phyloP scores from a whole-genome alignment of 2,797 vertebrate species.

The Apodemus agrarius region DNA sequence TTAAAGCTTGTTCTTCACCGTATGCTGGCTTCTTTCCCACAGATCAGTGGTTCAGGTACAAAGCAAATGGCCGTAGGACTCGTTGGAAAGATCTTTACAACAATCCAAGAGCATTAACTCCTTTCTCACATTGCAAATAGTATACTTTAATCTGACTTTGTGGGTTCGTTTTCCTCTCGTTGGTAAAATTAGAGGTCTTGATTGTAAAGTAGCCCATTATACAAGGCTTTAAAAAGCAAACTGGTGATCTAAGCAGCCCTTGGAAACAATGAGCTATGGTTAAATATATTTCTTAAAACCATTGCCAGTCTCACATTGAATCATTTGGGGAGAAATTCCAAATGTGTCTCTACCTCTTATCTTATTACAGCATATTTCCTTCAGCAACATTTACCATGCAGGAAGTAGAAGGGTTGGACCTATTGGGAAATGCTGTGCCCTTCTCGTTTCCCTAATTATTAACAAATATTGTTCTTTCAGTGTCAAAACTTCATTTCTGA shows the following conservation, averaged over 20 bases:
- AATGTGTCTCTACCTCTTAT: conserved; percentile 45
- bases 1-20: not conserved
- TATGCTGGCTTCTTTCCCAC: not conserved
- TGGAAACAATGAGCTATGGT: not conserved
- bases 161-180: not conserved
- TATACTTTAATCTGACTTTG: not conserved
- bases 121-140: not conserved
- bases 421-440: conserved; percentile 79
- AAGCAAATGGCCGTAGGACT: not conserved
- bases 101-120: not conserved
- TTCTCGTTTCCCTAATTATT: conserved; percentile 84
- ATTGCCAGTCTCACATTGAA: not conserved
- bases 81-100: not conserved
- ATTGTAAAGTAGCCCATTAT: not conserved
- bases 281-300: conserved; percentile 46
- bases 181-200: not conserved
- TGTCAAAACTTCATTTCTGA: conserved; percentile 82
- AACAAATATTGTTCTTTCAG: conserved; percentile 77
- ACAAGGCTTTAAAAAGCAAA: conserved; percentile 47
- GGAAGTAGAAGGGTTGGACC: conserved; percentile 78
- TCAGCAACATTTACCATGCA: conserved; percentile 69
- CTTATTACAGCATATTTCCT: conserved; percentile 79
- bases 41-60: not conserved
- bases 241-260: not conserved
- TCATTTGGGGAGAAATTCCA: conserved; percentile 59